Base-by-base conservation (phyloP, 1,140 invertebrate species). In the Plectus sambesii region DNA sequence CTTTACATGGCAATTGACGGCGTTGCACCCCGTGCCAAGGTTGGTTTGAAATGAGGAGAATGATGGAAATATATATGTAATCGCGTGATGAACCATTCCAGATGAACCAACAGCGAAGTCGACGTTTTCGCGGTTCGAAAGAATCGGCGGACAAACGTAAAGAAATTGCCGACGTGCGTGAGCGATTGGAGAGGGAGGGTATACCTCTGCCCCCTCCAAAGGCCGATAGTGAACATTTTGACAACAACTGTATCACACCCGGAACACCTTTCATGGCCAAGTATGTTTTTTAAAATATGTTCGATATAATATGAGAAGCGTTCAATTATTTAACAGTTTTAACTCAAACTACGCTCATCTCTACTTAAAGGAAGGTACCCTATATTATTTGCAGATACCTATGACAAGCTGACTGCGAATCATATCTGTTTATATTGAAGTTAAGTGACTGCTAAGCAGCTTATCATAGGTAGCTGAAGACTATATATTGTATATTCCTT, bases 1-100 rank as follows among this genome's bases (percentile, higher is more conserved):
- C 73, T 99, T 36, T 99, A 98, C 70, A 98, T 99, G 92, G 94
- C 94, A 38, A 96, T 99, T 72, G 94, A 99, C 77, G 94, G 94
- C 54, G 93, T 98, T 54, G 83, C 85, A 71, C 63, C 63, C n/a
- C 35, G 63, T 40, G 63, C 63, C 6, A 66, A 66, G 57, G 56
- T 59, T 24, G n/a, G 3, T 15, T 6, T 30, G 15, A 15, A 37
- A 24, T 9, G 9, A 24, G 12, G n/a, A 26, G 3, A 9, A 50
- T 55, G 24, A 9, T 20, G 23, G 15, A 8, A 39, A 6, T 25
- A 5, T 6, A 26, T 42, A n/a, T 5, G n/a, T n/a, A n/a, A n/a
- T n/a, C n/a, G n/a, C n/a, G n/a, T n/a, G n/a, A n/a, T n/a, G n/a
- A n/a, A n/a, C n/a, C 12, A 15, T 47, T 52, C 44, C 17, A 98